phyloP scores from a whole-genome alignment of 2,797 vertebrate species.

The Lophotriccus pileatus region DNA sequence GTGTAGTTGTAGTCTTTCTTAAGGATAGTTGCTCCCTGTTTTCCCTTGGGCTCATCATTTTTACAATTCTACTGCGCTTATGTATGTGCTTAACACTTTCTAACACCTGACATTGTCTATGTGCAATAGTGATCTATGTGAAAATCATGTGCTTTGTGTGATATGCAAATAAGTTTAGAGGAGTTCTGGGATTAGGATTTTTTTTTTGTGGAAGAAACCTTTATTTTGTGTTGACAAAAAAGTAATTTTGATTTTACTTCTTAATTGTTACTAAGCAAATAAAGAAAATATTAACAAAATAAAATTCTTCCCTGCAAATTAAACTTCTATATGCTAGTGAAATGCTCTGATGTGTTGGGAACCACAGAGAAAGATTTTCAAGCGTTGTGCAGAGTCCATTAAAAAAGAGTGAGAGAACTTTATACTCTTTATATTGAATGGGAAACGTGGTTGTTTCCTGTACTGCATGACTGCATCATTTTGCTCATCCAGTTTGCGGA shows the following conservation, averaged over 20 bases:
- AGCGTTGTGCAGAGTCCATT: neutral
- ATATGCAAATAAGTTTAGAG: neutral
- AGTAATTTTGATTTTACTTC: neutral
- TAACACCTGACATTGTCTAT: neutral
- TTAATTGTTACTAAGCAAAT: neutral
- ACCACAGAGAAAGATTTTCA: neutral
- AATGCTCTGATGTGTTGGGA: neutral
- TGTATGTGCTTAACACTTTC: neutral
- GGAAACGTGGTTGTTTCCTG: neutral
- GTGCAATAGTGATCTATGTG: neutral
- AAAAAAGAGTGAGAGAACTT: neutral
- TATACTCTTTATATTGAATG: neutral
- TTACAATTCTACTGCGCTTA: neutral
- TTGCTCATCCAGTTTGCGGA: neutral
- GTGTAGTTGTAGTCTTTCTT: neutral
- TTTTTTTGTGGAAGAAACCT: neutral
- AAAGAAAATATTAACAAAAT: neutral
- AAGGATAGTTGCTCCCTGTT: neutral
- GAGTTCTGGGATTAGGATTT: neutral
- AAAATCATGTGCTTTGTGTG: neutral
- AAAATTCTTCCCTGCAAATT: neutral
- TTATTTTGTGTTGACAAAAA: neutral
- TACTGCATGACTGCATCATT: neutral
- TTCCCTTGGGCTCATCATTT: neutral
- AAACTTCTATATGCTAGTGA: neutral